Evolutionary conservation across 2,888 invertebrate species (phyloP), one percentile per base, ranked within the genome.

Genomic region (Alentia gelatinosa): DNA sequence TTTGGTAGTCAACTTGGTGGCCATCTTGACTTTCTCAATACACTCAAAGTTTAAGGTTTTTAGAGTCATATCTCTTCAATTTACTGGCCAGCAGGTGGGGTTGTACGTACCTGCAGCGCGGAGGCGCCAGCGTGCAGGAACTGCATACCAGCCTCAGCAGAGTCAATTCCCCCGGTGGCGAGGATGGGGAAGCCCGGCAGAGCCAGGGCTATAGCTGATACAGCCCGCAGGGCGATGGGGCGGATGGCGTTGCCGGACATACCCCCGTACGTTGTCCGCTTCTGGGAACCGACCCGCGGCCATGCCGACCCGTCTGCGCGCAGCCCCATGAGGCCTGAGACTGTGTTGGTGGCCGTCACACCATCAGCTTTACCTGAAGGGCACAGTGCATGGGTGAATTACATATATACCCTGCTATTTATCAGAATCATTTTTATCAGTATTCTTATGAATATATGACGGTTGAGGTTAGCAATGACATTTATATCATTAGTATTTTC

Each of bases 311-410:
- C 98, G 95, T 98, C 97, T 0, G 97, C 97, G 94, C 97, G 97
- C 1, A 99, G 96, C 5, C 98, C 97, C 99, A 99, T 99, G 90
- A 99, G 96, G 0, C 99, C 99, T 37, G 98, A 98, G 0, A 99
- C 98, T 0, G 99, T 99, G 96, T 99, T 99, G 91, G 99, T 99
- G 0, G 99, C 99, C 0, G 99, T 98, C 0, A 99, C 99, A 0
- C 99, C 99, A 96, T 97, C 97, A 0, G 99, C 99, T 1, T 98
- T 97, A 90, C 99, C 98, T 98, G 94, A 33, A 93, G 92, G 40
- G 42, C 56, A 56, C 19, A 9, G n/a, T n/a, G n/a, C n/a, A n/a
- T n/a, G n/a, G n/a, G n/a, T n/a, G n/a, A n/a, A n/a, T n/a, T n/a
- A n/a, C n/a, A n/a, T n/a, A n/a, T n/a, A n/a, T n/a, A n/a, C n/a